phyloP scores from a whole-genome alignment of 2,113 vertebrate species.

The Pangasianodon hypophthalmus region DNA sequence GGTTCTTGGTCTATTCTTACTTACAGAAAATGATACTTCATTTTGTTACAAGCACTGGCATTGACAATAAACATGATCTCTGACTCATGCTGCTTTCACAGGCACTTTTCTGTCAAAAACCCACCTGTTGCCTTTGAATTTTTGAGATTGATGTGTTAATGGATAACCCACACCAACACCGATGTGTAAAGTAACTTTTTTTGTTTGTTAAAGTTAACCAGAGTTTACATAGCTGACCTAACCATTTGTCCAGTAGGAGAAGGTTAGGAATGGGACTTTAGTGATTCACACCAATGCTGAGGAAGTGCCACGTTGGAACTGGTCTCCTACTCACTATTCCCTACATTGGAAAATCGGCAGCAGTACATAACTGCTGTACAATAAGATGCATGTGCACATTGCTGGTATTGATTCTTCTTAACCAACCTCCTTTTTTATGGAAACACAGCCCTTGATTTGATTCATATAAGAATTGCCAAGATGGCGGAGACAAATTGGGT shows the following conservation, averaged over 20 bases:
- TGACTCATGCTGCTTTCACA: not conserved
- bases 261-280: too few species aligned
- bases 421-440: too few species aligned
- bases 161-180: not conserved
- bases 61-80: not conserved
- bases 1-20: not conserved
- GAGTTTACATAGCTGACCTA: not conserved
- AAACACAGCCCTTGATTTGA: too few species aligned
- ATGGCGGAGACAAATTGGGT: too few species aligned
- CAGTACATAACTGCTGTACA: too few species aligned
- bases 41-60: not conserved
- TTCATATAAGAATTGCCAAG: too few species aligned
- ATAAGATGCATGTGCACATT: too few species aligned
- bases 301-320: too few species aligned
- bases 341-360: too few species aligned
- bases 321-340: too few species aligned
- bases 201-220: not conserved
- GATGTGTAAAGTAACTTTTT: not conserved
- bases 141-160: not conserved
- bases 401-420: too few species aligned
- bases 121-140: not conserved
- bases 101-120: not conserved
- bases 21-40: not conserved
- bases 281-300: not conserved
- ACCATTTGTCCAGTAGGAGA: not conserved